Conservation (phyloP, 2,797 vertebrate genomes). For the Protosalanx chinensis region DNA sequence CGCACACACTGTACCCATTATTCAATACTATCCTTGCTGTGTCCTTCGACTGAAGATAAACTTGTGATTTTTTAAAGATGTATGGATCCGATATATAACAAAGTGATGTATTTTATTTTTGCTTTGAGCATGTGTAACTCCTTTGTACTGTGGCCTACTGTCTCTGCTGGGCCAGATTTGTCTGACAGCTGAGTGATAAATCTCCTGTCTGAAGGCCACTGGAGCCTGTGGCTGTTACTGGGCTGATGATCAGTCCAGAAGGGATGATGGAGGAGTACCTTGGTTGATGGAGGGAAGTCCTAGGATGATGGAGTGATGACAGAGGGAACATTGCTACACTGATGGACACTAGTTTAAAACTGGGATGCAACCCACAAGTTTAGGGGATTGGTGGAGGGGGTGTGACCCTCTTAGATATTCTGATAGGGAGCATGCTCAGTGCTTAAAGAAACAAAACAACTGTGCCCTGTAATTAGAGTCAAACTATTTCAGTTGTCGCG, state of each 20-base stretch:
- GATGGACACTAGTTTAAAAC: conserved; percentile 8
- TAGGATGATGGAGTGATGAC: not conserved
- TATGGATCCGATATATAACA: conserved; percentile 53
- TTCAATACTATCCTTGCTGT: conserved; percentile 46
- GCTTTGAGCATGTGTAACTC: conserved; percentile 59
- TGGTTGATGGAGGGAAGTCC: not conserved
- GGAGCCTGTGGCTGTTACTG: conserved; percentile 53
- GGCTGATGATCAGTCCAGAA: conserved; percentile 63
- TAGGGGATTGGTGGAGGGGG: conserved; percentile 50
- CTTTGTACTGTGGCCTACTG: conserved; percentile 45
- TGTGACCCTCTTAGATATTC: conserved; percentile 24
- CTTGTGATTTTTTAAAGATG: conserved; percentile 61
- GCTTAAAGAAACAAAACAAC: conserved; percentile 23
- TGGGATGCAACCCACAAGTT: conserved; percentile 31
- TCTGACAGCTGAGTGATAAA: conserved; percentile 65
- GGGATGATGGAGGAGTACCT: conserved; percentile 52
- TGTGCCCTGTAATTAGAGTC: conserved; percentile 32
- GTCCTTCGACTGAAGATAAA: conserved; percentile 63
- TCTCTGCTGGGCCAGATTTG: conserved; percentile 59
- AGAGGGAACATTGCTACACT: conserved; percentile 19
- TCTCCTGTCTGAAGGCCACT: conserved; percentile 58
- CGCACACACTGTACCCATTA: conserved; percentile 30
- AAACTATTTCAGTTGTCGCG: conserved; percentile 37
- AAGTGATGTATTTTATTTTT: conserved; percentile 61
- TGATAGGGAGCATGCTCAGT: conserved; percentile 41